A percentile compares a stretch with the other conserved stretches of the same genome.
Conservation (phyloP, 2,888 invertebrate species). For the Diarsia brunnea region DNA sequence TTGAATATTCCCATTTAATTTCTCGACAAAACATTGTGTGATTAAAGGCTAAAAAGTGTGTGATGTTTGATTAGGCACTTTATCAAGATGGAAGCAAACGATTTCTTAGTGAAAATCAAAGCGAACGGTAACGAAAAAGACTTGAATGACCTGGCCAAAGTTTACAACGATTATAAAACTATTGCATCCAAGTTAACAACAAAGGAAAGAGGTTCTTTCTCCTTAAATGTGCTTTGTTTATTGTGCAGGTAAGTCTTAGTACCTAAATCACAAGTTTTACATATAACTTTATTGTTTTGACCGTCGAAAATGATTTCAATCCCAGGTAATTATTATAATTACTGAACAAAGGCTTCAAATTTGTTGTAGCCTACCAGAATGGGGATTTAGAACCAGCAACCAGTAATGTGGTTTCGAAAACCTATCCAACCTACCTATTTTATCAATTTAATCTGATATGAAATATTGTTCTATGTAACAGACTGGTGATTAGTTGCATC, state of each 20-base stretch:
- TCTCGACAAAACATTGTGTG: constrained; percentile 21
- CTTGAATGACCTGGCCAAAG: constrained; percentile 72
- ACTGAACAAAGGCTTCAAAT: neutral
- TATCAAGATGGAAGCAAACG: constrained; percentile 78
- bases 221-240: constrained; percentile 83
- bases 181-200: constrained; percentile 73
- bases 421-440: neutral
- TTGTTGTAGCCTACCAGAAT: neutral
- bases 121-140: constrained; percentile 77
- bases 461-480: neutral
- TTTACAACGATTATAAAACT: constrained; percentile 73
- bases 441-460: neutral
- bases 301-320: neutral
- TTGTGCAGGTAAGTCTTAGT: constrained; percentile 81
- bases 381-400: neutral
- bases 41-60: constrained; percentile 14
- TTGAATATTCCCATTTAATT: constrained; percentile 16
- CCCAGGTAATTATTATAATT: neutral
- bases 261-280: neutral
- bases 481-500: neutral
- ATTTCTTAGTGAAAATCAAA: constrained; percentile 80
- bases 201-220: constrained; percentile 78
- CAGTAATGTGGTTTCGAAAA: neutral
- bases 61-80: constrained; percentile 21
- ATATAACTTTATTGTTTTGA: neutral